Evolutionary conservation across 2,797 vertebrate genomes (phyloP), one percentile per base, ranked within the genome.

Genomic region (Ctenopoma multispine): DNA sequence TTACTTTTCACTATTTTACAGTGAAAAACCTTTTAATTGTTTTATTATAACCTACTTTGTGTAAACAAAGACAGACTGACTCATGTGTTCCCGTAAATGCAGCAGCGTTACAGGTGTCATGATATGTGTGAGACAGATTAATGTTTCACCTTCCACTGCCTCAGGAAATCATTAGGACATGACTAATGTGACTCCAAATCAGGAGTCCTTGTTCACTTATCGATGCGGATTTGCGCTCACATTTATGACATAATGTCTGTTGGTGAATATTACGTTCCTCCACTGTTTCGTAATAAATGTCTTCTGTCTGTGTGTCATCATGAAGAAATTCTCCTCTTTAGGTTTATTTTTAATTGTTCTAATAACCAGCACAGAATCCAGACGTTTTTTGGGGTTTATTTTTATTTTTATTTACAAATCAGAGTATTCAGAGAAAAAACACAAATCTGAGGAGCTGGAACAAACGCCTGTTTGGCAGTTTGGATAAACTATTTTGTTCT

Each of bases 101-200:
- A 66, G 83, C 61, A 48, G 69, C 31, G 47, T 62, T 76, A 51
- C 83, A 86, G 83, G 81, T 86, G 78, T 82, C 34, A 24, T 36
- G n/a, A 80, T 49, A 4, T 1, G 29, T 62, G 51, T 60, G 41
- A 47, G 75, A 17, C 64, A 38, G 43, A 48, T 24, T 0, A 12
- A 65, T 49, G 57, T 53, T 21, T 61, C 82, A 75, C 58, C 56
- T 60, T 75, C 57, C 57, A 72, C 72, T 46, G 68, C 55, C 56
- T 57, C 23, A 24, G 61, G 67, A 72, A 70, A 77, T 58, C 5
- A 72, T 80, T 43, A 59, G 27, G 29, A 34, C 43, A 8, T 88
- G 83, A 84, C 60, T 72, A 72, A 85, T 15, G 43, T 34, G 4
- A 38, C 23, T 27, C 29, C 4, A 6, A 72, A 50, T 6, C 56